Evolutionary conservation across 2,113 vertebrate genomes (phyloP), one percentile per base, ranked within the genome.

Genomic region (Myiagra hebetior): DNA sequence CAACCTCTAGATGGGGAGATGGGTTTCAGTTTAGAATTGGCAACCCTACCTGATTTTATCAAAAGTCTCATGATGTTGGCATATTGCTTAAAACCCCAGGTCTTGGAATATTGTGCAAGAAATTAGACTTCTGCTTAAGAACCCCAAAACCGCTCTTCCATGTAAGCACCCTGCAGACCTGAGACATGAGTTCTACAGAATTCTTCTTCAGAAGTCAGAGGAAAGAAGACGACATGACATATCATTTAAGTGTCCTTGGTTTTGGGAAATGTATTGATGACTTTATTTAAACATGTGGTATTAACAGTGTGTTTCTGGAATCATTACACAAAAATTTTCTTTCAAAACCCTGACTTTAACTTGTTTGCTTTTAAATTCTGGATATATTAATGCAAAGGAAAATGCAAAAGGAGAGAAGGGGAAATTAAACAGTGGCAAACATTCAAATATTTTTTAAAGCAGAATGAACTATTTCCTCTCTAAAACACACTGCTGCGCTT

Each of bases 11-110:
- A 82, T 89, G 88, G 27, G 85, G 80, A 94, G 96, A 85, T 91
- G 88, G 83, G 90, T 90, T 97, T 86, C 80, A 73, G 83, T 53
- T 96, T 28, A 74, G 85, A 92, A 56, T 39, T 96, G 91, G 79
- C 92, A 97, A 28, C 44, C 11, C 37, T 85, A 44, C 7, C 52
- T 44, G 68, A 53, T 88, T 96, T 89, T 78, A 91, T 81, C 92
- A 57, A 33, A 50, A 49, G 52, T 55, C 83, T 89, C 86, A 68
- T 75, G 80, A 89, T 64, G 57, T 10, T 70, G 73, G 68, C 55
- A 50, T 52, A 27, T 33, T 57, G 41, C 68, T 95, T 33, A 28
- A 94, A 96, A 68, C 60, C 44, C 68, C 72, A 85, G 31, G 62
- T 53, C 80, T 37, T 65, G 56, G 82, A 80, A 79, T 19, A 90